Evolutionary conservation across 1,140 invertebrate species (phyloP).

Genomic region (Bombus haemorrhoidalis): DNA sequence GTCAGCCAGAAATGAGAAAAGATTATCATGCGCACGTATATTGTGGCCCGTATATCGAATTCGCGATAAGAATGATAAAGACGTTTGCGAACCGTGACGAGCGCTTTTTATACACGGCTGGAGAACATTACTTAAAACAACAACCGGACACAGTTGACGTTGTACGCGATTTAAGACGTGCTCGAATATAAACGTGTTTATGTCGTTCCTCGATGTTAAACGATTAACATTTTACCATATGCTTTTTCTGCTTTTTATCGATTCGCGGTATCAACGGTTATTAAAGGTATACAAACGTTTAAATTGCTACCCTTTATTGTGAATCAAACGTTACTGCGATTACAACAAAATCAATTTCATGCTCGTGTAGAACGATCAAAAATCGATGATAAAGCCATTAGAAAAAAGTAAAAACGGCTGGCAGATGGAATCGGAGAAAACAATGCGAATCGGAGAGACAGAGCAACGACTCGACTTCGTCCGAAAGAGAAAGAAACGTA

Average conservation of each 20-base stretch:
- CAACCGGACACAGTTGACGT: no score
- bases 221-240: not conserved
- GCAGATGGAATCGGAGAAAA: conserved; percentile 6
- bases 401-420: not conserved
- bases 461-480: not conserved
- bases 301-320: not conserved
- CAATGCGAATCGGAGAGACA: conserved; percentile 10
- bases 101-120: not conserved
- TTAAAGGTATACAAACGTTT: not conserved
- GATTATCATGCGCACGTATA: not conserved
- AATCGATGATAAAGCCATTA: not conserved
- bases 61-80: not conserved
- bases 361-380: not conserved
- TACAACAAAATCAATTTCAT: conserved; percentile 4
- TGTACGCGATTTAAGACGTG: not conserved
- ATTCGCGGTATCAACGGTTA: not conserved
- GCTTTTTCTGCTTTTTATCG: not conserved
- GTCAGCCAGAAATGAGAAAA: conserved; percentile 22
- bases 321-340: not conserved
- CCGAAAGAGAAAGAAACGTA: conserved; percentile 24
- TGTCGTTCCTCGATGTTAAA: not conserved
- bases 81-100: not conserved
- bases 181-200: not conserved
- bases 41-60: not conserved
- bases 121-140: not conserved